Evolutionary conservation across 92 coral and sea anemone genomes (phyloP), one percentile per base, ranked within the genome.

Genomic region (Epizoanthus stellaris): DNA sequence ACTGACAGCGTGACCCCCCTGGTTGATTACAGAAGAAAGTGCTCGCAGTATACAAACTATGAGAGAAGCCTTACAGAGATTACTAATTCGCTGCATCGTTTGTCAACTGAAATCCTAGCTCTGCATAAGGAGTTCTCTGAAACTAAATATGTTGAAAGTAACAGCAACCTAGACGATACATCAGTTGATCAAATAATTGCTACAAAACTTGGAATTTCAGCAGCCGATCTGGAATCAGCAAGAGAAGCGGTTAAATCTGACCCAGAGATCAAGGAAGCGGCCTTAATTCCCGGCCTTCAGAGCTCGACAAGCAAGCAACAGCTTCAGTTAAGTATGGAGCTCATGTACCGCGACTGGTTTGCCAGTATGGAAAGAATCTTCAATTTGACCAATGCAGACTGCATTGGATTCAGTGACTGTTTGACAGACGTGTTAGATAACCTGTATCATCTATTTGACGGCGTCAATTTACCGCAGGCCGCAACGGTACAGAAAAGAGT

Each of bases 321-420:
- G 5, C 88, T 94, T 15, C 75, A 73, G 59, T 62, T 88, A 17
- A 90, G 88, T 12, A 69, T 85, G 30, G 65, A 82, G 3, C 54
- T 94, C 56, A 80, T 92, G 16, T 89, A 80, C 39, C 77, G 34
- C 39, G 91, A 92, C 81, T 94, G 95, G 98, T 75, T 81, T 43
- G 88, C 98, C 6, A 90, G 87, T 34, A 89, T 94, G 95, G 95
- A 89, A 82, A 82, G 73, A 57, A 63, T 91, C 30, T 94, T 94
- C 47, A 85, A 87, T 56, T 14, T 75, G 49, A 81, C 90, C 10
- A 62, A 87, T 56, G 76, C 84, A 6, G 91, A 89, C 11, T 94
- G 98, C 60, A 77, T 60, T 69, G 98, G 98, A 4, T 91, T 94
- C 70, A 76, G 60, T 4, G 98, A 94, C 70, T 94, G 98, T 16